Evolutionary conservation across 2,888 invertebrate genomes (phyloP).

Genomic region (Ctena decussata): DNA sequence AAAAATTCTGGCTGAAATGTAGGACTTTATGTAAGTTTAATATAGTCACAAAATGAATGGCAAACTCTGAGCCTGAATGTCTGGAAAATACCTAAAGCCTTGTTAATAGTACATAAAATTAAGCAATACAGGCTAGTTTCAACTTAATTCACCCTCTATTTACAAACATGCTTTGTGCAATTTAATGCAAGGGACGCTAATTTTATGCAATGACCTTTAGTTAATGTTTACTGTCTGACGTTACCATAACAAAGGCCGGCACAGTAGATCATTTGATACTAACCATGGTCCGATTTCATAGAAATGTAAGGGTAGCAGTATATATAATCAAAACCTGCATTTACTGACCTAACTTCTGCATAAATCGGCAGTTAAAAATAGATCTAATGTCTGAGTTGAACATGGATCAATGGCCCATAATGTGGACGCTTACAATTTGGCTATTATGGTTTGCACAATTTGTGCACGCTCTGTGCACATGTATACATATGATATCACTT

Average conservation of each 20-base stretch:
- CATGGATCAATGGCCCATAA: background rate
- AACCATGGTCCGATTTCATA: background rate
- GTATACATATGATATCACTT: background rate
- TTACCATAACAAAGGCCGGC: background rate
- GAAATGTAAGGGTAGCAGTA: background rate
- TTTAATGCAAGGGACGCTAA: background rate
- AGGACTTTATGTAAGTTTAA: no score
- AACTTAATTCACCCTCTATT: background rate
- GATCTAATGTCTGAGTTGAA: background rate
- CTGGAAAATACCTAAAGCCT: no score
- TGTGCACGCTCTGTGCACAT: background rate
- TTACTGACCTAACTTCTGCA: slow-evolving; percentile 1
- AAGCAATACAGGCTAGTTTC: background rate
- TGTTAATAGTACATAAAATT: no score
- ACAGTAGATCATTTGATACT: background rate
- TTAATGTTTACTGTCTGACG: no score
- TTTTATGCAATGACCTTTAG: slow-evolving; percentile 4
- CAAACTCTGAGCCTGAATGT: no score
- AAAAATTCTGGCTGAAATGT: no score
- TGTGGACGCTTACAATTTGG: slow-evolving; percentile 6
- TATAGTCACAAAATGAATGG: no score
- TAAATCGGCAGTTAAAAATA: background rate
- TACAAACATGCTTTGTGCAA: background rate
- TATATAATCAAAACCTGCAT: background rate
- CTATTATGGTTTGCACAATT: background rate